Conservation (phyloP, 2,888 invertebrate species). For the Pyrochroa serraticornis region DNA sequence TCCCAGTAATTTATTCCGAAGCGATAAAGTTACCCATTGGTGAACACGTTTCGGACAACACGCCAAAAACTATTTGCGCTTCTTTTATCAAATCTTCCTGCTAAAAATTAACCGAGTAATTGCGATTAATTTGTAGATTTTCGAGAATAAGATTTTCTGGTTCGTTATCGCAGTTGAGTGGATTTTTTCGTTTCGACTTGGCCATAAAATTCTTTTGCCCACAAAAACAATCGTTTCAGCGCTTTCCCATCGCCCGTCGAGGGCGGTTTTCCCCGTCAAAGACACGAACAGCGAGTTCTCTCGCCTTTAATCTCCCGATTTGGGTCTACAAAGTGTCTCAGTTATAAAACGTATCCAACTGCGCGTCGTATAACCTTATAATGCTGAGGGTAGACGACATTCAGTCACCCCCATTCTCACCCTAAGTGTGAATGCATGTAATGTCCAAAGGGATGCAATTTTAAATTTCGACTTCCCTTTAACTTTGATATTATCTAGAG, state of each 20-base stretch:
- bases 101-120: background rate
- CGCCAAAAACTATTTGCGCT: no score
- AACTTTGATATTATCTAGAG: background rate
- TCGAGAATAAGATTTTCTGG: no score
- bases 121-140: background rate
- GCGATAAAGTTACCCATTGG: no score
- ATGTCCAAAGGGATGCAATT: constrained; percentile 32
- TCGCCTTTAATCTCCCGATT: constrained; percentile 15
- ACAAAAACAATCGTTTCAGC: no score
- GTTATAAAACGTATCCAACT: constrained; percentile 16
- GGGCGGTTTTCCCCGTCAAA: no score
- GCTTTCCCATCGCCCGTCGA: no score
- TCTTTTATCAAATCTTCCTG: no score
- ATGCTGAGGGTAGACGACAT: constrained; percentile 29
- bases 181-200: no score
- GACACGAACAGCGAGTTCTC: background rate
- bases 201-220: no score
- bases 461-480: constrained; percentile 23
- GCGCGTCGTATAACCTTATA: constrained; percentile 25
- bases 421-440: constrained; percentile 33
- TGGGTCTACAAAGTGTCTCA: constrained; percentile 12
- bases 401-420: constrained; percentile 30
- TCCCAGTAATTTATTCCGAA: constrained; percentile 1
- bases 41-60: no score
- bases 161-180: no score